These are phyloP conservation scores for Phenganax stokvisi DNA, from an alignment of 92 coral and sea anemone species.

Conservation along the genomic window DNA sequence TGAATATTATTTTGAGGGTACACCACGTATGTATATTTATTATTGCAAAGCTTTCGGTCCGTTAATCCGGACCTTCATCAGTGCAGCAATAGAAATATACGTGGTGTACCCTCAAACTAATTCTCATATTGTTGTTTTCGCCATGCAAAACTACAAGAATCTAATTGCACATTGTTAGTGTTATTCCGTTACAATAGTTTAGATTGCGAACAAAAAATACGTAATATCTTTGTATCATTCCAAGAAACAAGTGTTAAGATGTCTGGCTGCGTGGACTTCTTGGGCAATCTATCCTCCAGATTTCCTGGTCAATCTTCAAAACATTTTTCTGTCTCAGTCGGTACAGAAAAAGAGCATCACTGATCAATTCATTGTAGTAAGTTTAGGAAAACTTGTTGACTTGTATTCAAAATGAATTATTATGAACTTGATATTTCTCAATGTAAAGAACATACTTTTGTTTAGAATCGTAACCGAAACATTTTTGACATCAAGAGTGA, in stretches of 20 bases:
- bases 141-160: too few species aligned
- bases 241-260: slow-evolving; percentile 94
- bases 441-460: neutral
- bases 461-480: slow-evolving; percentile 20
- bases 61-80: too few species aligned
- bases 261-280: slow-evolving; percentile 95
- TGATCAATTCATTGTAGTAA: slow-evolving; percentile 55
- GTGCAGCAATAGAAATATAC: too few species aligned
- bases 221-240: slow-evolving; percentile 4
- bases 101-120: too few species aligned
- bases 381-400: neutral
- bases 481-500: slow-evolving; percentile 1
- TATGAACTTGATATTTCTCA: neutral
- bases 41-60: too few species aligned
- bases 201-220: neutral
- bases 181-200: neutral
- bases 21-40: too few species aligned
- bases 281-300: slow-evolving; percentile 99
- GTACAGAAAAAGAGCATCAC: slow-evolving; percentile 45
- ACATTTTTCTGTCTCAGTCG: slow-evolving; percentile 70
- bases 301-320: slow-evolving; percentile 71
- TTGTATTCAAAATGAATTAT: neutral
- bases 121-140: too few species aligned
- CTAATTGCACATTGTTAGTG: neutral
- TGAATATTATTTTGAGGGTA: too few species aligned